A percentile compares a stretch with the other conserved stretches of the same genome.
Conservation (phyloP, 2,113 vertebrate species). For the Athene cunicularia region DNA sequence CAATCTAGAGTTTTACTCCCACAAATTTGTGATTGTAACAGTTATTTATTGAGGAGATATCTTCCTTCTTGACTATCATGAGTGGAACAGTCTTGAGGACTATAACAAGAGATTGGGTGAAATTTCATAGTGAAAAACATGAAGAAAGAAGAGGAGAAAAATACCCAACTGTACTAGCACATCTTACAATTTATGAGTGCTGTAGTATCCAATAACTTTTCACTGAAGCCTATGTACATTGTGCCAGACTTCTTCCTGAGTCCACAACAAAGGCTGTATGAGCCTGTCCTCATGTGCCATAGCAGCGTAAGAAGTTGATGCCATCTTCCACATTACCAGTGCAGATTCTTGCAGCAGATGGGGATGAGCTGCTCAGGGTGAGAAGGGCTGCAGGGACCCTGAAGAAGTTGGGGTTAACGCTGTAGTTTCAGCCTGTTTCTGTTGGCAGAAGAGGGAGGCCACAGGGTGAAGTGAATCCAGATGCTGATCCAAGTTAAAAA, state of each 20-base stretch:
- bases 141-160: neutral
- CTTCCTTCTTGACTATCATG: neutral
- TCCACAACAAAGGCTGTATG: fast-evolving
- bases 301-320: neutral
- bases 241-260: neutral
- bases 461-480: neutral
- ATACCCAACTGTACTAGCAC: neutral
- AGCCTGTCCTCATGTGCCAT: neutral
- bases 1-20: neutral
- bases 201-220: neutral
- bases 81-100: neutral
- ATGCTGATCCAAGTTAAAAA: neutral
- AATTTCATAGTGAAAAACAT: neutral
- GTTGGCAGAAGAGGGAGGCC: neutral
- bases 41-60: neutral
- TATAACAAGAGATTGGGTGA: neutral
- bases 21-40: fast-evolving
- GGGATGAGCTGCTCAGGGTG: neutral
- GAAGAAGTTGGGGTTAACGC: neutral
- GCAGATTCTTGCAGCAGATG: neutral
- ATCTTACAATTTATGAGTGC: neutral
- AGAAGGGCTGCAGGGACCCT: neutral
- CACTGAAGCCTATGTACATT: neutral
- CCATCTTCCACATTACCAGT: neutral
- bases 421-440: conserved; percentile 24